Conservation (phyloP, 2,113 vertebrate genomes). For the Balaeniceps rex region DNA sequence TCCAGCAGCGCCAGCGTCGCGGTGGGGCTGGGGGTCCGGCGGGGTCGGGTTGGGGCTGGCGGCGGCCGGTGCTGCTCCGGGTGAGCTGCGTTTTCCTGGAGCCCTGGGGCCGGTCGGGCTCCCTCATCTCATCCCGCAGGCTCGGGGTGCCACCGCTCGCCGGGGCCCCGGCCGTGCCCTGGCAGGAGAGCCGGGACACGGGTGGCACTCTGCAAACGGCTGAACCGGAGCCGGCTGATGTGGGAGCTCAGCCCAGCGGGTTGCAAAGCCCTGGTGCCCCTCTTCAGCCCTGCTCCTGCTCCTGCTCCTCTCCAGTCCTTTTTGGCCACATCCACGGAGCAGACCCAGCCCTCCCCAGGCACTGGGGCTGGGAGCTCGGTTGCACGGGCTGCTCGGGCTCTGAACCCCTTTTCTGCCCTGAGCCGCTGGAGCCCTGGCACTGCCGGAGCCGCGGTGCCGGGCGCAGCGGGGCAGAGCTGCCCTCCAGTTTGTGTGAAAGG, state of each 20-base stretch:
- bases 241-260: not conserved
- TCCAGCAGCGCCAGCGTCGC: rapidly evolving
- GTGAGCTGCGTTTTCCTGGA: not conserved
- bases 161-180: rapidly evolving
- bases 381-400: not conserved
- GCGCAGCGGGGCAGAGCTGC: not conserved
- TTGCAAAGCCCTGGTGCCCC: not conserved
- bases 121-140: rapidly evolving
- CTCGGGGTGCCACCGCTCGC: rapidly evolving
- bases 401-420: not conserved
- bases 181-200: not conserved
- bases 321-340: not conserved
- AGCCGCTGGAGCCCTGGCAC: not conserved
- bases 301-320: not conserved
- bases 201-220: not conserved
- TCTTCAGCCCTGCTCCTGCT: not conserved
- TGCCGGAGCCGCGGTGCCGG: not conserved
- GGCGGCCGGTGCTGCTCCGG: rapidly evolving
- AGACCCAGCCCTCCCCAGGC: not conserved
- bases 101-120: not conserved
- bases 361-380: not conserved
- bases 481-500: not conserved
- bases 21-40: not conserved
- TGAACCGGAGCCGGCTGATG: not conserved
- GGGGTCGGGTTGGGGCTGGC: rapidly evolving